Conservation (phyloP, 1,140 invertebrate species). For the Littorina saxatilis region DNA sequence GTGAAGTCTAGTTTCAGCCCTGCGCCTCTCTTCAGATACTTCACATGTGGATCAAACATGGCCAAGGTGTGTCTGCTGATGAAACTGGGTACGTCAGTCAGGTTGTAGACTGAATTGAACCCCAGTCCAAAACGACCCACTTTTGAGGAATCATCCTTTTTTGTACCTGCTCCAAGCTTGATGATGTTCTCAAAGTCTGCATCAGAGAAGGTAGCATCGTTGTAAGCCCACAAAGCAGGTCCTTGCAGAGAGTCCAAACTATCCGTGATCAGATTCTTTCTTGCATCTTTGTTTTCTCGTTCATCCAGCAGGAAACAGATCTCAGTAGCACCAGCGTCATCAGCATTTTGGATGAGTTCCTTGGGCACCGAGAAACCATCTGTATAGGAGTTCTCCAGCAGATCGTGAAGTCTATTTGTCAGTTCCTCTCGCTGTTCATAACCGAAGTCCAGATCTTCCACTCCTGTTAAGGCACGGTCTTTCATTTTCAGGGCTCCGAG, state of each 20-base stretch:
- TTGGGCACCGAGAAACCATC: constrained; percentile 65
- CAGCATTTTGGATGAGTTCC: constrained; percentile 75
- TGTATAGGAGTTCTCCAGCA: constrained; percentile 56
- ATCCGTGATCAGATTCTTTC: constrained; percentile 57
- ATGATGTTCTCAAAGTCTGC: constrained; percentile 64
- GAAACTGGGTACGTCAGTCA: constrained; percentile 68
- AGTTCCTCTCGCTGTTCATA: constrained; percentile 64
- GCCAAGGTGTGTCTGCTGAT: constrained; percentile 63
- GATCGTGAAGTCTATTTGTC: constrained; percentile 55
- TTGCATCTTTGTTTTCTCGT: constrained; percentile 53
- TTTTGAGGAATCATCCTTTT: constrained; percentile 58
- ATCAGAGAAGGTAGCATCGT: constrained; percentile 59
- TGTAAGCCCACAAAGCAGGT: constrained; percentile 60
- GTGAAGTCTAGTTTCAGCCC: constrained; percentile 49
- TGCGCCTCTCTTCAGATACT: constrained; percentile 57
- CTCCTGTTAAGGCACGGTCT: constrained; percentile 41
- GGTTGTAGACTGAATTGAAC: constrained; percentile 69
- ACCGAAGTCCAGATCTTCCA: constrained; percentile 45
- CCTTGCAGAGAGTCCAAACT: constrained; percentile 58
- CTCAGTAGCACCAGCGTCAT: constrained; percentile 69
- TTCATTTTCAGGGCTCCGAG: constrained; percentile 61
- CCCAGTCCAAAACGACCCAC: constrained; percentile 70
- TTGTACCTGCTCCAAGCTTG: constrained; percentile 65
- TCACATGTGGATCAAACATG: constrained; percentile 72
- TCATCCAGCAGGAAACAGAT: constrained; percentile 69